Base-by-base conservation (phyloP, 2,797 vertebrate species). In the Halcyon badia region DNA sequence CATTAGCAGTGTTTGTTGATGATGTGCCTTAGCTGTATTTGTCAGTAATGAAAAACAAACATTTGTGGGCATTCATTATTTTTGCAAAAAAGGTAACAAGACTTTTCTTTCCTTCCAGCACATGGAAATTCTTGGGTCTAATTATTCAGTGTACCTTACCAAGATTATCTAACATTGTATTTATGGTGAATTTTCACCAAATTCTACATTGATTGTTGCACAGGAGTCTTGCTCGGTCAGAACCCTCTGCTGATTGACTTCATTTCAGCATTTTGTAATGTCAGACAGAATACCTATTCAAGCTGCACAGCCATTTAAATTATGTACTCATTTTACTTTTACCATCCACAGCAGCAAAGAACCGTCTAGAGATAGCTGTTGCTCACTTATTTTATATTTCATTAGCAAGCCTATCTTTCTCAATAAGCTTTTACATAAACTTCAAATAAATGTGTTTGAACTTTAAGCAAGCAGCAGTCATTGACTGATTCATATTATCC, bases 401-500 rank as follows among this genome's bases (percentile, higher is more conserved):
- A 90, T 88, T 86, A 94, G 46, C 56, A 93, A 91, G 51, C 37
- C 72, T 57, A 56, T 70, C 76, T 79, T 88, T 61, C 62, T 82
- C 71, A 87, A 79, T 89, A 79, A 76, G 69, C 61, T 95, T 83
- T 91, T 81, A 78, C n/a, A 86, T 51, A 95, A 94, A 92, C 60
- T 90, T 93, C 71, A 87, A 83, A 94, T 93, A 87, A 94, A 84
- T 13, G 21, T 91, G 60, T 85, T 89, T 83, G 84, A 94, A 89
- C 76, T 87, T 83, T 10, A 68, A 71, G 79, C 21, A 83, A 78
- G 72, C 42, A 87, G 61, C 49, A 80, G 87, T 33, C 33, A 1
- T 31, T 94, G 76, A 70, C 54, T 83, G 69, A 91, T n/a, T 91
- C 56, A 18, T 21, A n/a, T 75, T 79, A 64, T 64, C 75, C 19